Percentiles rank a stretch among this genome's conserved stretches.
Evolutionary conservation across 2,113 vertebrate species (phyloP).

Genomic region (Dromaius novaehollandiae): DNA sequence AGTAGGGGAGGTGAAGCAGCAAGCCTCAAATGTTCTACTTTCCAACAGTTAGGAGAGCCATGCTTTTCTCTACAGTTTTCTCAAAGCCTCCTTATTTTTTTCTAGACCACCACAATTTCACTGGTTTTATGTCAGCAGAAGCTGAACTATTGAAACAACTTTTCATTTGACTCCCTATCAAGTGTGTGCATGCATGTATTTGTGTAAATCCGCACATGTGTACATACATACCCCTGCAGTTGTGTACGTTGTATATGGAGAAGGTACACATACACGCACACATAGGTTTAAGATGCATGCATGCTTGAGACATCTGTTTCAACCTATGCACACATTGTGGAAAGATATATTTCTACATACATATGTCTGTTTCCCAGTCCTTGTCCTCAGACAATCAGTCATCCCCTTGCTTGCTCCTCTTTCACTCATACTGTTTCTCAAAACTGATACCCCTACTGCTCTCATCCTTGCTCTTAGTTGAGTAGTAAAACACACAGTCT

Average conservation of each 20-base stretch:
- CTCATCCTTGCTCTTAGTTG: not conserved
- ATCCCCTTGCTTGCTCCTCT: not conserved
- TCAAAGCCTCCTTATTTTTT: not conserved
- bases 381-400: not conserved
- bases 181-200: not conserved
- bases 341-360: not conserved
- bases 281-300: not conserved
- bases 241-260: not conserved
- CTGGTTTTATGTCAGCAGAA: not conserved
- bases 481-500: not conserved
- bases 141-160: not conserved
- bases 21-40: slow-evolving; percentile 38
- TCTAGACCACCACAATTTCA: not conserved
- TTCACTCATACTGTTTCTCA: not conserved
- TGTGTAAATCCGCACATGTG: not conserved
- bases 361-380: not conserved
- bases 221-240: not conserved
- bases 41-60: not conserved
- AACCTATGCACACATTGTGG: not conserved
- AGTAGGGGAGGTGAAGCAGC: slow-evolving; percentile 12
- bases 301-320: not conserved
- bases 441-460: not conserved
- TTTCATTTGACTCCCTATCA: not conserved
- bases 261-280: not conserved
- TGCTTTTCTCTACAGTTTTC: not conserved